phyloP scores from a whole-genome alignment of 1,140 invertebrate species.

The Sarcophaga peregrina region DNA sequence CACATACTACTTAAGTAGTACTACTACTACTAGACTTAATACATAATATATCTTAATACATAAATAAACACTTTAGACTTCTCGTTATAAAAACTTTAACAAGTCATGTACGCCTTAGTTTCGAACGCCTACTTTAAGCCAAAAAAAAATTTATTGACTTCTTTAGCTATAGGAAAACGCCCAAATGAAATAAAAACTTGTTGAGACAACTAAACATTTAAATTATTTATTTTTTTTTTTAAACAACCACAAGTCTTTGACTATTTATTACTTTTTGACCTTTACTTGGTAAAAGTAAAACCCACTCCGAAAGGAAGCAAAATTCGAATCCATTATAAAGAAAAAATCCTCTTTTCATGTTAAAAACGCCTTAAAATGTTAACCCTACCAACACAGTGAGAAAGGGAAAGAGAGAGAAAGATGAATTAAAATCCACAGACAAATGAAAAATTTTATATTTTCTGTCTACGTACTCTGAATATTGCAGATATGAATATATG shows the following conservation, averaged over 20 bases:
- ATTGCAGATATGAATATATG: neutral
- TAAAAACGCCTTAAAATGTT: constrained; percentile 22
- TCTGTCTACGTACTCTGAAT: constrained; percentile 15
- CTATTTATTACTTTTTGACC: constrained; percentile 23
- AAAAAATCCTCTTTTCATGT: constrained; percentile 30
- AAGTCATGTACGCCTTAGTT: neutral
- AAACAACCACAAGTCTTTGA: neutral
- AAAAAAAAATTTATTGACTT: neutral
- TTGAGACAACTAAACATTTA: neutral
- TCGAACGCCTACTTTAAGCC: neutral
- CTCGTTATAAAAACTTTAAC: neutral
- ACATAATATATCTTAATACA: too few species aligned
- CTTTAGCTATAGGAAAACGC: neutral
- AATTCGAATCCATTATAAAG: neutral
- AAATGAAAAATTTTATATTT: constrained; percentile 2
- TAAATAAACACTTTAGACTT: neutral
- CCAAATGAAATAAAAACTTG: constrained; percentile 18
- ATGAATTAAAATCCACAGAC: neutral
- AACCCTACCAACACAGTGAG: constrained; percentile 1
- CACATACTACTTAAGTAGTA: too few species aligned
- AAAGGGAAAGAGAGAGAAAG: neutral
- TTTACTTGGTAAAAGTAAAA: neutral
- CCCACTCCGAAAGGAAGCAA: neutral
- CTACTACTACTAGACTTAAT: too few species aligned
- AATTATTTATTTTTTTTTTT: neutral